These are phyloP conservation scores for Ophthalmolycus amberensis DNA, from an alignment of 2,113 vertebrate genomes.

Conservation along the genomic window DNA sequence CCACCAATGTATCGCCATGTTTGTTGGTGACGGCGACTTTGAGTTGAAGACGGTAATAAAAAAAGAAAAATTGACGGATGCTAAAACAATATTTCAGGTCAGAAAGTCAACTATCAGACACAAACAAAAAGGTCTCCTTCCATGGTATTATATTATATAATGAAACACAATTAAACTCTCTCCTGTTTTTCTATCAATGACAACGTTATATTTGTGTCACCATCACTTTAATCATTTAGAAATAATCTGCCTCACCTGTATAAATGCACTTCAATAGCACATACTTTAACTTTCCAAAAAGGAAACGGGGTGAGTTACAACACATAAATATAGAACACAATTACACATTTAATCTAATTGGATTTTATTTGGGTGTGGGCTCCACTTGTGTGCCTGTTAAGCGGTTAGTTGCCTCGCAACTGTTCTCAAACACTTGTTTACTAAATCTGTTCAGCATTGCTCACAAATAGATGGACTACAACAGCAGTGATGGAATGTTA, in stretches of 20 bases:
- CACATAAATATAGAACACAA: slow-evolving; percentile 18
- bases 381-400: slow-evolving; percentile 22
- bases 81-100: not conserved
- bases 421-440: slow-evolving; percentile 25
- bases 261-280: not conserved
- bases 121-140: not conserved
- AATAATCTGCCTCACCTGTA: not conserved
- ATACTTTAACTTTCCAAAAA: not conserved
- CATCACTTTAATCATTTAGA: not conserved
- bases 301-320: not conserved
- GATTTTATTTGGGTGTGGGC: slow-evolving; percentile 19
- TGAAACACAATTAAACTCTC: not conserved
- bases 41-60: not conserved
- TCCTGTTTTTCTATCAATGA: not conserved
- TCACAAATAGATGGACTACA: slow-evolving; percentile 20
- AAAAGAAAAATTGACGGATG: not conserved
- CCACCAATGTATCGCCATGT: not conserved
- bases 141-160: not conserved
- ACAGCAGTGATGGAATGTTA: not conserved
- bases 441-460: slow-evolving; percentile 20
- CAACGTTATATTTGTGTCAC: not conserved
- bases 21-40: not conserved
- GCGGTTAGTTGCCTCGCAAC: slow-evolving; percentile 26
- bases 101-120: not conserved
- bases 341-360: slow-evolving; percentile 25